Percentiles rank a stretch among this genome's conserved stretches.
Evolutionary conservation across 2,113 vertebrate species (phyloP).

Genomic region (Entomyzon cyanotis): DNA sequence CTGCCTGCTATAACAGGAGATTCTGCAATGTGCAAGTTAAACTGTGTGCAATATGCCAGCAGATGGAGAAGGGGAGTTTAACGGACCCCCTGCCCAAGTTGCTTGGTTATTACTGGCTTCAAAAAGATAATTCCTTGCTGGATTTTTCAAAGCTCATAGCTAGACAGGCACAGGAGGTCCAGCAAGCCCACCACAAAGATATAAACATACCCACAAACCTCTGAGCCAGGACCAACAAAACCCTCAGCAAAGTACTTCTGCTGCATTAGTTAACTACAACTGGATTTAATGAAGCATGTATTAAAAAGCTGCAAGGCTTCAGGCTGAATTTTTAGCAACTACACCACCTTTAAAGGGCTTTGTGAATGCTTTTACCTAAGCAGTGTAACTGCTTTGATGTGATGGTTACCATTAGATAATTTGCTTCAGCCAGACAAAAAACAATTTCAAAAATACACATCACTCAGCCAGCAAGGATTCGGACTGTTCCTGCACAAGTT

Average conservation of each 20-base stretch:
- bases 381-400: not conserved
- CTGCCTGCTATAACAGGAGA: not conserved
- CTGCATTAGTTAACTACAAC: not conserved
- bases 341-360: not conserved
- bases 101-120: not conserved
- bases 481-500: not conserved
- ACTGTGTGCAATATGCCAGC: not conserved
- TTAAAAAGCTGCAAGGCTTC: not conserved
- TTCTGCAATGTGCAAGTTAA: not conserved
- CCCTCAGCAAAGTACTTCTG: not conserved
- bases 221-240: not conserved
- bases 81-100: not conserved
- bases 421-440: not conserved
- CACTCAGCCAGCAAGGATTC: not conserved
- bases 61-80: not conserved
- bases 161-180: not conserved
- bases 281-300: not conserved
- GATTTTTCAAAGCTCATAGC: not conserved
- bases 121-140: not conserved
- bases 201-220: not conserved
- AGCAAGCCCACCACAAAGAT: not conserved
- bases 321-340: not conserved
- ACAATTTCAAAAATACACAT: not conserved
- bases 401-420: not conserved
- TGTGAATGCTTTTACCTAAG: not conserved